Percentiles rank a stretch among this genome's conserved stretches.
phyloP scores from a whole-genome alignment of 2,797 vertebrate genomes.

The Natrix natrix region DNA sequence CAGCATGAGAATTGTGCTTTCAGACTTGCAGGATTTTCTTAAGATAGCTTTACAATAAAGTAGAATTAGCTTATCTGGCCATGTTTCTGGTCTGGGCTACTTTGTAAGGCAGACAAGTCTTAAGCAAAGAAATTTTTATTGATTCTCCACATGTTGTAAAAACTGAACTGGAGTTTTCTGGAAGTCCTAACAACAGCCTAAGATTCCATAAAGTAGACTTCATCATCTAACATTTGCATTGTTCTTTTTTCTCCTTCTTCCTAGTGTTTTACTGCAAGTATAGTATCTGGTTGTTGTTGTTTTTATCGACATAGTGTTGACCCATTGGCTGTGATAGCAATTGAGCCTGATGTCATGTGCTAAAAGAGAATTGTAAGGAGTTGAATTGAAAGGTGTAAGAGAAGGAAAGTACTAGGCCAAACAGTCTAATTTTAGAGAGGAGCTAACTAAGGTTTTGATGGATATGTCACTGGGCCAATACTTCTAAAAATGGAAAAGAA shows the following conservation, averaged over 20 bases:
- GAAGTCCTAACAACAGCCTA: not conserved
- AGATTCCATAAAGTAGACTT: not conserved
- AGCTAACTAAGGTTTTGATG: not conserved
- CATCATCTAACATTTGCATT: not conserved
- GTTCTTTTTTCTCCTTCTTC: not conserved
- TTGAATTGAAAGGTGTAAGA: not conserved
- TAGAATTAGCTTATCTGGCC: not conserved
- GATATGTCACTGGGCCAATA: not conserved
- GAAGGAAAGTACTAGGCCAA: not conserved
- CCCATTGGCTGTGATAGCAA: not conserved
- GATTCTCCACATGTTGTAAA: not conserved
- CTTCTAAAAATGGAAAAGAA: not conserved
- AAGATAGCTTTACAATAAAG: not conserved
- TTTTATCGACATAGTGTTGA: not conserved
- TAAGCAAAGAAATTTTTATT: not conserved
- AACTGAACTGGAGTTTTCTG: not conserved
- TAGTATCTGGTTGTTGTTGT: not conserved
- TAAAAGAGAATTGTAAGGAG: not conserved
- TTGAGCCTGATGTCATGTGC: not conserved
- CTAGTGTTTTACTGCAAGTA: not conserved
- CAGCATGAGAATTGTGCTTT: not conserved
- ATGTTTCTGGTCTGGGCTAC: not conserved
- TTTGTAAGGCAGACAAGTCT: not conserved
- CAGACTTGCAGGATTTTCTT: not conserved
- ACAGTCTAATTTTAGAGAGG: not conserved